Evolutionary conservation across 2,113 vertebrate genomes (phyloP), one percentile per base, ranked within the genome.

Genomic region (Antidorcas marsupialis): DNA sequence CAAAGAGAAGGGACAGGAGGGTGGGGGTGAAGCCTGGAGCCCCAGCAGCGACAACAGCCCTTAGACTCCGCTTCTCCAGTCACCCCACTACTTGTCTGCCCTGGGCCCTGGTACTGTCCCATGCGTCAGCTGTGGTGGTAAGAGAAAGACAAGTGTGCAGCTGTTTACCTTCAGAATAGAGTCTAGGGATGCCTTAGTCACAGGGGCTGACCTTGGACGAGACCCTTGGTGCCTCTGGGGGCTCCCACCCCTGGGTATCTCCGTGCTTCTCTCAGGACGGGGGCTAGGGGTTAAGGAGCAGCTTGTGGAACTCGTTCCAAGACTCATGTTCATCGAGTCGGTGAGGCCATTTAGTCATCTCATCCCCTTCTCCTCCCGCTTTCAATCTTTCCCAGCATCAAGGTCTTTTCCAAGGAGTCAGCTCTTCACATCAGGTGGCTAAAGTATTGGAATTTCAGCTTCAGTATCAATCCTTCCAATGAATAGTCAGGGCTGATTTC

Each of bases 51-150:
- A 36, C 10, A 13, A 36, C 7, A 28, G 59, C 62, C 28, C 27
- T 28, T 6, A 4, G 67, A 21, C n/a, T 50, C 45, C 16, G 62
- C 71, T 87, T 79, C 25, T 71, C 52, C 60, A 33, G 86, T 19
- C 90, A 62, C 62, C 28, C 60, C 27, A 39, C 30, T 50, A 4
- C 25, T 10, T 86, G 39, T 93, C 47, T 39, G 74, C 67, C 55
- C 45, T 79, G 52, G 71, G n/a, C 39, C 78, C 67, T 36, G 16
- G 43, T 15, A 47, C 25, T 9, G 39, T 53, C 16, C 59, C 36
- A 3, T 0, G 2, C 23, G 74, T 30, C 7, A 2, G 62, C 60
- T 0, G 16, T 2, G 57, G 50, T 28, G 30, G 7, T 27, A 33
- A 55, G 19, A 53, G 33, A 74, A 47, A 25, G 59, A 30, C 62